Evolutionary conservation across 1,140 invertebrate species (phyloP).

Genomic region (Meloidogyne exigua): DNA sequence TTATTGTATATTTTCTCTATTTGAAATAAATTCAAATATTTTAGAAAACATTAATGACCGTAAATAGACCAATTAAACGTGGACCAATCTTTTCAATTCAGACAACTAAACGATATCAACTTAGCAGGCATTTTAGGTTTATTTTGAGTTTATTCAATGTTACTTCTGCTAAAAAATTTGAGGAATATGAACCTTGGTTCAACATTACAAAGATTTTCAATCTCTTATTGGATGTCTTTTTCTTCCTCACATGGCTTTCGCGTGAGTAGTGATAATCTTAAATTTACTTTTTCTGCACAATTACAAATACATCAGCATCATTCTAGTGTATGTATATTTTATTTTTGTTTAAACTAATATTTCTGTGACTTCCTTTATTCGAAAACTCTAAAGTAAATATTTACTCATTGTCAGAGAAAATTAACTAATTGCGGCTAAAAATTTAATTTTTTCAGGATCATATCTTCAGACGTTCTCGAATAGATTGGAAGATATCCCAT

Average conservation of each 20-base stretch:
- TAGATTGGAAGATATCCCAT: conserved; percentile 85
- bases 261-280: conserved; percentile 79
- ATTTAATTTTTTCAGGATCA: conserved; percentile 73
- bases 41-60: conserved; percentile 82
- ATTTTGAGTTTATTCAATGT: neutral
- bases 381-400: no score
- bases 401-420: no score
- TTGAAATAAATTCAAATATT: conserved; percentile 15
- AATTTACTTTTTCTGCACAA: conserved; percentile 76
- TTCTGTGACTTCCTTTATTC: no score
- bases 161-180: conserved; percentile 29
- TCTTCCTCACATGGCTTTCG: conserved; percentile 90
- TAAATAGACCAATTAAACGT: conserved; percentile 85
- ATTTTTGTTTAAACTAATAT: neutral
- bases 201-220: conserved; percentile 82
- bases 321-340: conserved; percentile 61
- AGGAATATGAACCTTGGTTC: conserved; percentile 80
- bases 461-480: conserved; percentile 78
- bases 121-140: conserved; percentile 81
- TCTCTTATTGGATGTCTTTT: conserved; percentile 97
- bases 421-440: no score
- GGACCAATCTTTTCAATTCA: conserved; percentile 82
- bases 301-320: conserved; percentile 59
- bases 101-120: conserved; percentile 79
- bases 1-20: conserved; percentile 41